phyloP scores from a whole-genome alignment of 2,797 vertebrate genomes.

The Pangasius mekongensis region DNA sequence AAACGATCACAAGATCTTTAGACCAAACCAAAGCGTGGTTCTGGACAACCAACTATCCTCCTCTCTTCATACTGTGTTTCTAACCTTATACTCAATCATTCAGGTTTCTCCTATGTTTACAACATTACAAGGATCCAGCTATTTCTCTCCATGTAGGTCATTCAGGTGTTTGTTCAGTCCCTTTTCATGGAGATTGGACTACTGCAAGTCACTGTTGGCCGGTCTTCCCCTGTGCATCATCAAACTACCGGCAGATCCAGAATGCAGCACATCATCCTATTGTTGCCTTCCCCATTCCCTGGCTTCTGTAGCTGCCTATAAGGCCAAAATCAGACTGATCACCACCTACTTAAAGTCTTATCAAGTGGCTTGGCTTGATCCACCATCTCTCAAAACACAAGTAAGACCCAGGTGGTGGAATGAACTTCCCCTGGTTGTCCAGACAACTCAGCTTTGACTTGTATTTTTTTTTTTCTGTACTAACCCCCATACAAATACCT shows the following conservation, averaged over 20 bases:
- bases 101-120: background rate
- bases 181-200: background rate
- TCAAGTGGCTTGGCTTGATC: background rate
- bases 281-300: background rate
- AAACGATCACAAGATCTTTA: too few species aligned
- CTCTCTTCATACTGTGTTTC: background rate
- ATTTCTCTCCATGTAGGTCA: background rate
- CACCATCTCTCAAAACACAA: background rate
- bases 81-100: background rate
- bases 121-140: background rate
- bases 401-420: background rate
- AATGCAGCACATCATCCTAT: background rate
- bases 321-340: background rate
- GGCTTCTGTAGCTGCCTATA: background rate
- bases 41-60: background rate
- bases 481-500: background rate
- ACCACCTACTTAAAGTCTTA: background rate
- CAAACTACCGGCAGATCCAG: background rate
- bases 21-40: background rate
- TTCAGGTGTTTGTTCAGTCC: background rate
- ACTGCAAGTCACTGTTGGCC: background rate
- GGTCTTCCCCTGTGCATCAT: background rate
- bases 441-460: background rate
- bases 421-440: background rate
- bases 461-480: background rate